Percentiles rank a stretch among this genome's conserved stretches.
phyloP scores from a whole-genome alignment of 2,113 vertebrate genomes.

The Lophotis ruficrista region DNA sequence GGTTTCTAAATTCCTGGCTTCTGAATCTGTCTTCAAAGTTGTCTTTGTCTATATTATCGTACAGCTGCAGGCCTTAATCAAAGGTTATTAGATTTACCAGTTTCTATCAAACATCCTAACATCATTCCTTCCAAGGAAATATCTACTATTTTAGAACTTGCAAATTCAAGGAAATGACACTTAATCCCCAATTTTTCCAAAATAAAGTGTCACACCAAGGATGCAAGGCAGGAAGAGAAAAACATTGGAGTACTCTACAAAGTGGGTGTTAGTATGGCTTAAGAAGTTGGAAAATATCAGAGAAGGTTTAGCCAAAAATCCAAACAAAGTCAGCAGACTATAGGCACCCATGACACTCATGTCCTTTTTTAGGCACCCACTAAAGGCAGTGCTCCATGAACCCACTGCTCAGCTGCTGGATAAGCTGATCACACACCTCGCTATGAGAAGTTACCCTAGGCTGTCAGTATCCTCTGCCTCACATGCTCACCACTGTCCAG shows the following conservation, averaged over 20 bases:
- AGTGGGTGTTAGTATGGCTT: background rate
- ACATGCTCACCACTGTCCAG: background rate
- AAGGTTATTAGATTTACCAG: conserved; percentile 55
- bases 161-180: conserved; percentile 31
- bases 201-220: conserved; percentile 5
- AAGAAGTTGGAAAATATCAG: background rate
- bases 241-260: background rate
- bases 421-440: background rate
- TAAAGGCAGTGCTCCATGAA: too few relatives aligned
- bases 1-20: conserved; percentile 58
- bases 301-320: background rate
- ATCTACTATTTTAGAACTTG: conserved; percentile 42
- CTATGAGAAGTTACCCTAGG: background rate
- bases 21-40: conserved; percentile 50
- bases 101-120: conserved; percentile 55
- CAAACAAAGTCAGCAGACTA: background rate
- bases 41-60: conserved; percentile 55
- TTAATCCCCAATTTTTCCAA: conserved; percentile 38
- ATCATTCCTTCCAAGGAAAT: conserved; percentile 60
- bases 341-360: background rate
- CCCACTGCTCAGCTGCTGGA: background rate
- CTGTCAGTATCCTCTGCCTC: background rate
- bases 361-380: background rate
- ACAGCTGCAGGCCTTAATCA: conserved; percentile 66
- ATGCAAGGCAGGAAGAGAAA: background rate